phyloP scores from a whole-genome alignment of 2,113 vertebrate genomes.

The Microtus ochrogaster region DNA sequence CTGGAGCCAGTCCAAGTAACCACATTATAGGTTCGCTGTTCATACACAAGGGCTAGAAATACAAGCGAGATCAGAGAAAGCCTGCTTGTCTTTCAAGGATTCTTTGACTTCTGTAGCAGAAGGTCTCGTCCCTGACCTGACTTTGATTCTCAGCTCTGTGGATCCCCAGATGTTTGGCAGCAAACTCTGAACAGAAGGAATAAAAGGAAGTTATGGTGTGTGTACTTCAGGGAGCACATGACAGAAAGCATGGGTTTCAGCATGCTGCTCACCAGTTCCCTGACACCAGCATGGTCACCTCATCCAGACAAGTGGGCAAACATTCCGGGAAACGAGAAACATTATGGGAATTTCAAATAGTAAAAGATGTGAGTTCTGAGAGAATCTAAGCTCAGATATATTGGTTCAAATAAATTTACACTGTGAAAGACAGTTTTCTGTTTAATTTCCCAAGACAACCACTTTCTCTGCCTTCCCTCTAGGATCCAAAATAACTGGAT shows the following conservation, averaged over 20 bases:
- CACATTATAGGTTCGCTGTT: background rate
- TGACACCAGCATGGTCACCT: background rate
- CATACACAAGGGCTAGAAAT: background rate
- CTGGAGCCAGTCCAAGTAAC: background rate
- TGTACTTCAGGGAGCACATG: no score
- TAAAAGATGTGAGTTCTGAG: background rate
- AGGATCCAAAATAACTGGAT: background rate
- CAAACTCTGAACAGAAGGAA: background rate
- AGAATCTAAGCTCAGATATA: background rate
- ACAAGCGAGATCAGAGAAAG: background rate
- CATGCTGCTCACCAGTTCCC: background rate
- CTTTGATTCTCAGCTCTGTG: background rate
- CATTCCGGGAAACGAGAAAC: background rate
- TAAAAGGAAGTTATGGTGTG: background rate
- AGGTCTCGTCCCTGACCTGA: background rate
- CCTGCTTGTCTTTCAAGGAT: background rate
- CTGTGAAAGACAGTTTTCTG: background rate
- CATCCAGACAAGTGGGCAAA: background rate
- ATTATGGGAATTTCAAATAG: background rate
- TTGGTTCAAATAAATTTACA: background rate
- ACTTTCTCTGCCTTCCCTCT: background rate
- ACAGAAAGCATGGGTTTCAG: background rate
- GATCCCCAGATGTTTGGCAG: background rate
- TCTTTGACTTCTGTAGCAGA: background rate
- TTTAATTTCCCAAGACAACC: background rate